Conservation (phyloP, 2,888 invertebrate species). For the Phyllotreta cruciferae region DNA sequence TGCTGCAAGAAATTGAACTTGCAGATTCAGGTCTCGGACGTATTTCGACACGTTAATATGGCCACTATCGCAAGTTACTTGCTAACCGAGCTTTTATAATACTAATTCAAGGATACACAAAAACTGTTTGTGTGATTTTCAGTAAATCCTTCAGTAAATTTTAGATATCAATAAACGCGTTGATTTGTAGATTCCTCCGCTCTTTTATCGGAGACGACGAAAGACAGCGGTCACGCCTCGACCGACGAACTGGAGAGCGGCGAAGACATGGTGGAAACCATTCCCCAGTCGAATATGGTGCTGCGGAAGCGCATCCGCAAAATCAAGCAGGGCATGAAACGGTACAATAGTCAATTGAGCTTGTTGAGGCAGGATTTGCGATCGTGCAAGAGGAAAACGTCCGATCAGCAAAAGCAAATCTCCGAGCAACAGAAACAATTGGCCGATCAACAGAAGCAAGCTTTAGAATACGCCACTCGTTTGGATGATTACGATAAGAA, state of each 20-base stretch:
- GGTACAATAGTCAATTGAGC: conserved; percentile 83
- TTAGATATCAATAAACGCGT: conserved; percentile 51
- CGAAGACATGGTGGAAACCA: conserved; percentile 63
- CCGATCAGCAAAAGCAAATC: conserved; percentile 85
- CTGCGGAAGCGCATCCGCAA: conserved; percentile 84
- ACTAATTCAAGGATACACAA: too few relatives aligned
- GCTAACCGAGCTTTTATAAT: too few relatives aligned
- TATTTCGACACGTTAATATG: too few relatives aligned
- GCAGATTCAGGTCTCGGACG: too few relatives aligned
- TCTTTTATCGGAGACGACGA: conserved; percentile 64
- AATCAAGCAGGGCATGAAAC: conserved; percentile 89
- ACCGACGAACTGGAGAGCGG: conserved; percentile 63
- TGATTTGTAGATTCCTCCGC: conserved; percentile 68
- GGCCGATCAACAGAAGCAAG: conserved; percentile 77
- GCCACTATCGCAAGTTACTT: too few relatives aligned
- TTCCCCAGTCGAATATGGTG: conserved; percentile 86
- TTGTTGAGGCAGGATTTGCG: conserved; percentile 80
- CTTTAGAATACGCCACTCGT: conserved; percentile 80
- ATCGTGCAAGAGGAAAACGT: conserved; percentile 81
- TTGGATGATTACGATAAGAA: conserved; percentile 90
- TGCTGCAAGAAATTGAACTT: too few relatives aligned
- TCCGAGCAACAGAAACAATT: conserved; percentile 77
- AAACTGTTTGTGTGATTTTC: too few relatives aligned
- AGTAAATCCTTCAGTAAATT: neutral
- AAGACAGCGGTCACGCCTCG: conserved; percentile 60